Conservation (phyloP, 2,113 vertebrate species). For the Mystacornis crossleyi region DNA sequence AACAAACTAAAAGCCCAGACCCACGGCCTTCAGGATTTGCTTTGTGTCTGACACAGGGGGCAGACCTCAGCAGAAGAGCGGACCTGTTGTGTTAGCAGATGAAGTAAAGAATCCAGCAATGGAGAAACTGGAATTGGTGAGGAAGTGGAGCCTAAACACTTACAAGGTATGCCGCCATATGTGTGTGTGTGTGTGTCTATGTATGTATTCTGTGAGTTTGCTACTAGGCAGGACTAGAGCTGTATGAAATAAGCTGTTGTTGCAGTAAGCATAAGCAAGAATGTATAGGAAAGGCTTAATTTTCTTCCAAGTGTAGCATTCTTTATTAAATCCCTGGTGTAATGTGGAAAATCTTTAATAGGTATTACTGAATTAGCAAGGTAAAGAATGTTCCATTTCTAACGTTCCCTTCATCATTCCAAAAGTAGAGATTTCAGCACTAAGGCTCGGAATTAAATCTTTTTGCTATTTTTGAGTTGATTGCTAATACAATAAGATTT, state of each 20-base stretch:
- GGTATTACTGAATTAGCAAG: background rate
- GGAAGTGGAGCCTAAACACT: conserved; percentile 97
- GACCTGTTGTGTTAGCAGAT: conserved; percentile 90
- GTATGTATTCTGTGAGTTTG: background rate
- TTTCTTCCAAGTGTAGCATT: background rate
- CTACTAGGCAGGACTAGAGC: background rate
- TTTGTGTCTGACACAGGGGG: conserved; percentile 24
- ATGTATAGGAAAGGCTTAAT: background rate
- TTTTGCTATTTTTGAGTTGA: background rate
- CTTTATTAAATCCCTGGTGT: background rate
- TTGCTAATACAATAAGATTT: background rate
- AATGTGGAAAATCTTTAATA: background rate
- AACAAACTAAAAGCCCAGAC: background rate
- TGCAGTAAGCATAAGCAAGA: background rate
- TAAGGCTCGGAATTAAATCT: background rate
- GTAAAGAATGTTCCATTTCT: background rate
- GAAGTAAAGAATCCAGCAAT: conserved; percentile 95
- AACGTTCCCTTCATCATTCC: background rate
- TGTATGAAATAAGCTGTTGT: background rate
- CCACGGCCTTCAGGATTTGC: background rate
- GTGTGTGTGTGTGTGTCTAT: background rate
- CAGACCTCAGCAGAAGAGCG: conserved; percentile 76
- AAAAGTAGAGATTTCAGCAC: background rate
- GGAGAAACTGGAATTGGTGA: conserved; percentile 95
- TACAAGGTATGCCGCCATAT: conserved; percentile 90